Evolutionary conservation across 2,888 invertebrate genomes (phyloP), one percentile per base, ranked within the genome.

Genomic region (Sialis fuliginosa): DNA sequence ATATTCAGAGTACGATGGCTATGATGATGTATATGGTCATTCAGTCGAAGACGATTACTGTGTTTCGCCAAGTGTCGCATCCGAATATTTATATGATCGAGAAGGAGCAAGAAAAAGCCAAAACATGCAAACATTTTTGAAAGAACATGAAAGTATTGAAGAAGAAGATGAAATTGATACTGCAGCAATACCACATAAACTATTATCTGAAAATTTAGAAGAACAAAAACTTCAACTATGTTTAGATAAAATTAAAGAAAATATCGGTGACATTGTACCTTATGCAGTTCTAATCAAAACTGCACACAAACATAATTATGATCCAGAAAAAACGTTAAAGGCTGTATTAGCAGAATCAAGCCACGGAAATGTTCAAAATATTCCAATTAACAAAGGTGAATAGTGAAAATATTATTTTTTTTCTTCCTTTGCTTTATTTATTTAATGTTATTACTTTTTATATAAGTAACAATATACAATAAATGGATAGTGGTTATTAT

Each of bases 1-100:
- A 54, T 52, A 65, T 67, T 33, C 58, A 81, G 93, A 93, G 59
- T 92, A 87, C 60, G 92, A 92, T 58, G 83, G 78, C 10, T 87
- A 87, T 57, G 88, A 90, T 59, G 90, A 89, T 68, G 77, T 88
- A 49, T 95, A 91, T 62, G 93, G 93, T 8, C 87, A 89, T 64
- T 93, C 93, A 3, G 82, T 92, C 39, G 95, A 95, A 65, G 93
- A 95, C 60, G 91, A 91, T 60, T 84, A 78, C 63, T 85, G 83
- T 60, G 79, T 91, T 57, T 95, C 93, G 9, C 92, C 93, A 3
- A 84, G 85, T 59, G 88, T 90, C 69, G 71, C 79, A 37, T 75
- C 79, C 49, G 83, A 86, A 59, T 93, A 88, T 69, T 71, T 92
- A 59, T 93, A 79, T 60, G 88, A 92, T 60, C 74, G 92, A 41